These are phyloP conservation scores for Panthera leo DNA, from an alignment of 2,113 vertebrate species.

Conservation along the genomic window DNA sequence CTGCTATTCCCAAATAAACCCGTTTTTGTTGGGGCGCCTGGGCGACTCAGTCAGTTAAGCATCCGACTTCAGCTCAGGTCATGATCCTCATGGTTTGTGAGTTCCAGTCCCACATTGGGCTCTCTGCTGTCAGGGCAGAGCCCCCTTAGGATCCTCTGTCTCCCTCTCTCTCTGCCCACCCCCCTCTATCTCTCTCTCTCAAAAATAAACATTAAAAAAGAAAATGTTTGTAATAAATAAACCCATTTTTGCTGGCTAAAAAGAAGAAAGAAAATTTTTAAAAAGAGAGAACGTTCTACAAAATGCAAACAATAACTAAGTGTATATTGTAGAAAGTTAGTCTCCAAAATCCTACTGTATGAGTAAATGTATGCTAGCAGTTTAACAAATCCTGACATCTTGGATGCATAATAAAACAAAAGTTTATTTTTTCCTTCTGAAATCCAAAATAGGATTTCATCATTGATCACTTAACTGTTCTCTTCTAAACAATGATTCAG, in stretches of 20 bases:
- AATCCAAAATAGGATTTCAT: slow-evolving; percentile 6
- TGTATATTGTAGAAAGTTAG: not conserved
- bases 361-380: not conserved
- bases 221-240: too few species aligned
- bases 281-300: not conserved
- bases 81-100: too few species aligned
- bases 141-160: too few species aligned
- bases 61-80: too few species aligned
- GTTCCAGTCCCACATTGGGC: too few species aligned
- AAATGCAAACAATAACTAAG: not conserved
- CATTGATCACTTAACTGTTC: not conserved
- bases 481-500: not conserved
- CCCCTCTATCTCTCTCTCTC: too few species aligned
- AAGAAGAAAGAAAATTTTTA: not conserved
- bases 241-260: not conserved
- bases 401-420: slow-evolving; percentile 36
- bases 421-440: slow-evolving; percentile 7
- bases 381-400: slow-evolving; percentile 19
- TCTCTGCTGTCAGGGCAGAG: too few species aligned
- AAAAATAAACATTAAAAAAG: too few species aligned
- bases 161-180: too few species aligned
- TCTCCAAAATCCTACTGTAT: not conserved
- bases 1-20: not conserved
- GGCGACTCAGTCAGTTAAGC: too few species aligned
- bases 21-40: too few species aligned